Percentiles rank a stretch among this genome's conserved stretches.
These are phyloP conservation scores for Vulpes lagopus DNA, from an alignment of 2,113 vertebrate genomes.

Conservation along the genomic window DNA sequence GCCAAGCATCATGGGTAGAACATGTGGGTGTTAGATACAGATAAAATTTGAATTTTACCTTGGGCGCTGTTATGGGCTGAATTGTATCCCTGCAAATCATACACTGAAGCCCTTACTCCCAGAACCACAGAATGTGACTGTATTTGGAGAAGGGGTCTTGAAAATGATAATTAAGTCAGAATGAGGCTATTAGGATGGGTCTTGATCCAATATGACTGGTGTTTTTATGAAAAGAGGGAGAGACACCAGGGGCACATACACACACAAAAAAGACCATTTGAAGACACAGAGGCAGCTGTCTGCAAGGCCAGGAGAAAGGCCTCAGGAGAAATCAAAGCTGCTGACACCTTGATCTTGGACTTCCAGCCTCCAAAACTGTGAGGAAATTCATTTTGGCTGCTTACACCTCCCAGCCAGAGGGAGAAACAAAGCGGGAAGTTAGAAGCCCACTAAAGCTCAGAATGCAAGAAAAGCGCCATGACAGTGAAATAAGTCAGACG, in stretches of 20 bases:
- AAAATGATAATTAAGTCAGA: not conserved
- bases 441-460: rapidly evolving
- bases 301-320: not conserved
- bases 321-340: not conserved
- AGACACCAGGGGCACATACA: too few species aligned
- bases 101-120: not conserved
- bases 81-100: not conserved
- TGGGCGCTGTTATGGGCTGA: not conserved
- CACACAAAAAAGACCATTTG: rapidly evolving
- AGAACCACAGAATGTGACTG: not conserved
- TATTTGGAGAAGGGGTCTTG: not conserved
- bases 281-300: not conserved
- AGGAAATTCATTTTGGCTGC: not conserved
- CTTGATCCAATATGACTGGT: not conserved
- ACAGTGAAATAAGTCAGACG: not conserved
- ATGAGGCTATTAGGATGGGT: not conserved
- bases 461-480: too few species aligned
- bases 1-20: not conserved
- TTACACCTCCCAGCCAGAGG: not conserved
- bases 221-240: not conserved
- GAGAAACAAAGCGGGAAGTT: not conserved
- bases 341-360: not conserved
- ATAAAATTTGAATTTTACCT: not conserved
- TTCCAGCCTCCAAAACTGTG: not conserved
- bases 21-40: not conserved